phyloP scores from a whole-genome alignment of 2,797 vertebrate genomes.

The Prunella strophiata region DNA sequence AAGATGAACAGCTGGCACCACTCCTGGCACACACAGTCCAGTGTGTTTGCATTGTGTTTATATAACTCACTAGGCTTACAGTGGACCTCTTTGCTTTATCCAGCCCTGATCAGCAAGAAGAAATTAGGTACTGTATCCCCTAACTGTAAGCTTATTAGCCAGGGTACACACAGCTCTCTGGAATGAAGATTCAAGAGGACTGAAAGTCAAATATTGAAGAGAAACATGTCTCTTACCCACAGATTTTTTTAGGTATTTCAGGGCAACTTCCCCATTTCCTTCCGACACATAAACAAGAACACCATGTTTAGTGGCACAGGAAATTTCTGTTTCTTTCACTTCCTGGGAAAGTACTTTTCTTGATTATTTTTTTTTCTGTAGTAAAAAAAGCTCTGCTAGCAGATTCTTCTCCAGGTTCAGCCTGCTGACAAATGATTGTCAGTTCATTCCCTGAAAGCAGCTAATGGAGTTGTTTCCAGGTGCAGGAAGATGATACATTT shows the following conservation, averaged over 20 bases:
- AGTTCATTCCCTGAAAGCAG: neutral
- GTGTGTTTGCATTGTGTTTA: neutral
- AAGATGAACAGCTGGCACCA: neutral
- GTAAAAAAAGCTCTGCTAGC: neutral
- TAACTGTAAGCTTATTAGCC: neutral
- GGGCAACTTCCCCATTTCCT: constrained; percentile 26
- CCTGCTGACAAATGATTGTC: neutral
- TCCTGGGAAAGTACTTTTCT: constrained; percentile 7
- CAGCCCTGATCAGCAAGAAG: neutral
- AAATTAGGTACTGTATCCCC: neutral
- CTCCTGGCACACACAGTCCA: neutral
- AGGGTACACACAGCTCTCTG: neutral
- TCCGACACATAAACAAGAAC: neutral
- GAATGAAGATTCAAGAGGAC: neutral
- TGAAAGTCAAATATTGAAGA: neutral
- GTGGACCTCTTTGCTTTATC: neutral
- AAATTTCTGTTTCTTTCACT: constrained; percentile 21
- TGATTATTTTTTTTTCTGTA: neutral
- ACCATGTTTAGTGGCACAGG: neutral
- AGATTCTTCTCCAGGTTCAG: neutral
- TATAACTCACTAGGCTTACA: neutral
- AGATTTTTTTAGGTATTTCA: neutral
- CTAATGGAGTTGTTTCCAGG: neutral
- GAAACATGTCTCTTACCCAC: neutral
- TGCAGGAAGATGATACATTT: neutral